phyloP scores from a whole-genome alignment of 1,140 invertebrate species.

The Portunus trituberculatus region DNA sequence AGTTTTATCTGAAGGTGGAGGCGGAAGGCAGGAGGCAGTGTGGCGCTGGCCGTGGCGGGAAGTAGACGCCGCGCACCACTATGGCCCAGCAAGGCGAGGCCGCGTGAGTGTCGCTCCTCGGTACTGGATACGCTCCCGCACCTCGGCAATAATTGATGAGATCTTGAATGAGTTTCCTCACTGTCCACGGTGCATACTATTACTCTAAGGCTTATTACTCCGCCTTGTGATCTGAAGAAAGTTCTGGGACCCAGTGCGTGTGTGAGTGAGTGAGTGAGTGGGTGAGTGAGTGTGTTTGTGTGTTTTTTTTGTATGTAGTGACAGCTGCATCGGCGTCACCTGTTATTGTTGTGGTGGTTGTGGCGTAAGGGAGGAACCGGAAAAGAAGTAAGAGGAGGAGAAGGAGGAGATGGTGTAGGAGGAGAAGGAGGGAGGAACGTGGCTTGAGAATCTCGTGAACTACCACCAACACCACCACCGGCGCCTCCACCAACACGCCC shows the following conservation, averaged over 20 bases:
- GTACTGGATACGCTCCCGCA: neutral
- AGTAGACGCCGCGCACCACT: neutral
- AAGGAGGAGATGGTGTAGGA: neutral
- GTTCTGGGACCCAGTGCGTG: neutral
- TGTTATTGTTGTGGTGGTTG: neutral
- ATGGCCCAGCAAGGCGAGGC: neutral
- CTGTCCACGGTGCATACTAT: neutral
- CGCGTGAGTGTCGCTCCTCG: neutral
- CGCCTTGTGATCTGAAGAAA: neutral
- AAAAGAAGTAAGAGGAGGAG: neutral
- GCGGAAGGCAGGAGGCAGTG: neutral
- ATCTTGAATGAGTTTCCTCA: neutral
- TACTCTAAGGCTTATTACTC: neutral
- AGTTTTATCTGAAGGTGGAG: constrained; percentile 22
- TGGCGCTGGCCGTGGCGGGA: constrained; percentile 4
- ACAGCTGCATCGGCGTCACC: neutral
- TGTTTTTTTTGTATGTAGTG: neutral
- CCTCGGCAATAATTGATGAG: neutral
- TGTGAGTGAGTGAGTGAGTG: neutral
- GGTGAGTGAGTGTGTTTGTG: neutral
- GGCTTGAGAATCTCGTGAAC: neutral
- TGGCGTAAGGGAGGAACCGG: neutral
- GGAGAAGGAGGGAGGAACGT: neutral
- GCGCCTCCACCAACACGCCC: neutral
- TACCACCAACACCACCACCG: neutral